phyloP scores from a whole-genome alignment of 1,140 invertebrate species.

The Lasaia peninsularis region DNA sequence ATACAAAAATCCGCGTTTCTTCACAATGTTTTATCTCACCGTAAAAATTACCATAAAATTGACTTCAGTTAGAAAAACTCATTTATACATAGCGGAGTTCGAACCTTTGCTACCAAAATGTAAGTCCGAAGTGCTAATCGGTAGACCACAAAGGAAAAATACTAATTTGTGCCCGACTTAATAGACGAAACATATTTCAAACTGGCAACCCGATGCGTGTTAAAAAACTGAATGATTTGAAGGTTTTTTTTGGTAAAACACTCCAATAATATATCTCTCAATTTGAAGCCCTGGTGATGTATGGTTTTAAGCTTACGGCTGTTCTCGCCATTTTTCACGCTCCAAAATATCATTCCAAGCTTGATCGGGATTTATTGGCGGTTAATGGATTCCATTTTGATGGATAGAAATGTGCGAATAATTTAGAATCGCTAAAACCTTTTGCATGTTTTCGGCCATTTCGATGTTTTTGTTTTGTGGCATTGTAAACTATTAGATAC shows the following conservation, averaged over 20 bases:
- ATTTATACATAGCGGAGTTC: no score
- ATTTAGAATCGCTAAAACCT: slow-evolving; percentile 5
- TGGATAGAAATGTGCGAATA: slow-evolving; percentile 7
- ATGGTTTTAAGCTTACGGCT: slow-evolving; percentile 14
- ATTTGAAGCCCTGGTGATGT: slow-evolving; percentile 18
- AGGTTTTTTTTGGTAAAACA: slow-evolving; percentile 1
- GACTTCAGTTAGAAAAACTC: no score
- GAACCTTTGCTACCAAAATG: no score
- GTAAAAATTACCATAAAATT: no score
- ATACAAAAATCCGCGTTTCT: no score
- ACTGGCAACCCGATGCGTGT: no score
- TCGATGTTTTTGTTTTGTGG: background rate
- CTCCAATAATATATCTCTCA: slow-evolving; percentile 22
- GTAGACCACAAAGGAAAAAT: no score
- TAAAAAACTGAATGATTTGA: no score
- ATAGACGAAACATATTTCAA: no score
- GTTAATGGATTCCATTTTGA: slow-evolving; percentile 16
- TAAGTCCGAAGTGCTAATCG: no score
- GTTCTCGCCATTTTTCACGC: slow-evolving; percentile 17
- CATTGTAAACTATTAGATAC: background rate
- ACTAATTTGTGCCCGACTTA: no score
- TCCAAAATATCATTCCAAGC: slow-evolving; percentile 6
- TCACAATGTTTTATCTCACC: no score
- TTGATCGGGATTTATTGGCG: slow-evolving; percentile 20
- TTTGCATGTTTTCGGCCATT: slow-evolving; percentile 10